phyloP scores from a whole-genome alignment of 2,113 vertebrate genomes.

The Elachura formosa region DNA sequence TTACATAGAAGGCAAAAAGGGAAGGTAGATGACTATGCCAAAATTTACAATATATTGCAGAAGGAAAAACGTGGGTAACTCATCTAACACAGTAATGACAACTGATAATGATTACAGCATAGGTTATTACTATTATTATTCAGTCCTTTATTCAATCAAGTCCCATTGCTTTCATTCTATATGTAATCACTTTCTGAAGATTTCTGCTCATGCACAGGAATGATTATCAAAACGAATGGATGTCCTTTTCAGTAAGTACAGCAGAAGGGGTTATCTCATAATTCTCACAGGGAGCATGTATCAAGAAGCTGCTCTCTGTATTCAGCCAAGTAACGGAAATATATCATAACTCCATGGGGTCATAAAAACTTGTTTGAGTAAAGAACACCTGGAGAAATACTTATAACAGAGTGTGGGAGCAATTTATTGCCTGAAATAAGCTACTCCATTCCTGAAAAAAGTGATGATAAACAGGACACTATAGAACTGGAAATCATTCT shows the following conservation, averaged over 20 bases:
- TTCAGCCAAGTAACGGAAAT: neutral
- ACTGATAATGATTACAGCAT: neutral
- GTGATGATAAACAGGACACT: neutral
- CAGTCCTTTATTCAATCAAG: accelerated
- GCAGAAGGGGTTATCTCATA: neutral
- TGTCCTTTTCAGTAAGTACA: neutral
- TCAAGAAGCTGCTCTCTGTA: neutral
- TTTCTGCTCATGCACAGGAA: neutral
- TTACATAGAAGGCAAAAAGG: neutral
- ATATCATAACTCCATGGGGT: neutral
- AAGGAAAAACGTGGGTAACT: neutral
- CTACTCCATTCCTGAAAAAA: neutral
- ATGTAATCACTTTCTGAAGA: neutral
- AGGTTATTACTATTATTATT: neutral
- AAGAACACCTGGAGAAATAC: neutral
- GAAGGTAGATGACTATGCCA: neutral
- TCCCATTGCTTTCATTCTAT: neutral
- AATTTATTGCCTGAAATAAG: neutral
- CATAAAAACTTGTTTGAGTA: neutral
- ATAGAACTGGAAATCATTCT: neutral
- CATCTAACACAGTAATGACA: neutral
- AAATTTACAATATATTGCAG: neutral
- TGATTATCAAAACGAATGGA: neutral
- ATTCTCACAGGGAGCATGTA: neutral
- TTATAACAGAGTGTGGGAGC: neutral